Base-by-base conservation (phyloP, 2,113 vertebrate species). In the Phasianus colchicus region DNA sequence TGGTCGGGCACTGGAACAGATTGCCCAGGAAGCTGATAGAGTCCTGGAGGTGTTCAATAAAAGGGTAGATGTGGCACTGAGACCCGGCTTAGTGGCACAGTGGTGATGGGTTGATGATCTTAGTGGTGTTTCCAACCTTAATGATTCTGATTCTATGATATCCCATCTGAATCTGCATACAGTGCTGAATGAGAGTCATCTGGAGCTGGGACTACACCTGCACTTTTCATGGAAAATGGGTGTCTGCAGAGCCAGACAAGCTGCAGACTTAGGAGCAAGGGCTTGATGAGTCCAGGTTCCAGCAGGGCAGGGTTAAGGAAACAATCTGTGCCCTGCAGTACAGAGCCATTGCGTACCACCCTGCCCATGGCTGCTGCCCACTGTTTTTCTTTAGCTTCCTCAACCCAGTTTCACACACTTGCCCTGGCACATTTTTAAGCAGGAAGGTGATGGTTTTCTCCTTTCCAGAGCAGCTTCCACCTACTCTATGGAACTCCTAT, bases 401-500 rank as follows among this genome's bases (percentile, higher is more conserved):
- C 48, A 32, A 9, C 11, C 20, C 1, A 1, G 20, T 61, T 69
- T 48, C 76, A 74, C 24, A 22, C 38, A 21, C 2, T 42, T 67
- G 10, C 29, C 27, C 7, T 22, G 43, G 13, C 14, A 43, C 4
- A 5, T 45, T 34, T 64, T 60, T 67, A 10, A 72, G 6, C 47
- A 43, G 57, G 72, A 64, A 4, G 36, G 10, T 29, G 21, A 40
- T 0, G 10, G 10, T 47, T 90, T 55, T 69, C 6, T 69, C 22
- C 32, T 69, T 47, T 42, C 15, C 27, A 24, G 5, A 4, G 17
- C 9, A 8, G 1, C 13, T 70, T 18, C 36, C 36, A 83, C 1
- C 0, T 24, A n/a, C 3, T 34, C 14, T 8, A 32, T 1, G 0
- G 6, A 61, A 3, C 21, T 72, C 47, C 22, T 32, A 40, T 43